Evolutionary conservation across 2,113 vertebrate species (phyloP), one percentile per base, ranked within the genome.

Genomic region (Corythaeola cristata): DNA sequence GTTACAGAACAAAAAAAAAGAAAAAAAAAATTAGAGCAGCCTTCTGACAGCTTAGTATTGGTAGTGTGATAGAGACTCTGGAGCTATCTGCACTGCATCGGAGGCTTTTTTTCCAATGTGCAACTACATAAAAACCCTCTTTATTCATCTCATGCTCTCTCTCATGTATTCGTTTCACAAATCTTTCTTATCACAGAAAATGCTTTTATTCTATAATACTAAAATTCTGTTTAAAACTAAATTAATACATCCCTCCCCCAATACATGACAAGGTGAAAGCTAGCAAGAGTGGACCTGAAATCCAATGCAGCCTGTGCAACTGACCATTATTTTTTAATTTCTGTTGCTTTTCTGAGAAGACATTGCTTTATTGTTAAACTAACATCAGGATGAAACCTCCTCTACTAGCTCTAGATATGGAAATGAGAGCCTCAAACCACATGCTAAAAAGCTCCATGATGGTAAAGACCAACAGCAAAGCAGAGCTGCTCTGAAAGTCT

Each of bases 11-110:
- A 1, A 52, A 52, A 30, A 15, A 44, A 77, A 77, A 82, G 35
- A 26, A 6, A 2, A 23, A 63, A 67, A 64, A 80, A 79, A 58
- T 16, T 58, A 74, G 20, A 80, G 28, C 50, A 66, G 72, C 35
- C 78, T 84, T 95, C 60, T 96, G 91, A 84, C 56, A 92, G 73
- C 52, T 93, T 52, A 26, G 22, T 91, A 64, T 76, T 76, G 27
- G 28, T 59, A 28, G 28, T 33, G 35, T 83, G 68, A 92, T 67
- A 77, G 53, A 76, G n/a, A 73, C 9, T 85, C 75, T 81, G 52
- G 32, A 85, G 35, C 26, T 81, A 79, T 35, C 39, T 90, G 45
- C 28, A 45, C 17, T 56, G 39, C 39, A 75, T 44, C 12, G 2
- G 6, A 85, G 15, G 20, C 3, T 59, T 30, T 62, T 33, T 26